Base-by-base conservation (phyloP, 1,140 invertebrate species). In the Plectrocnemia conspersa region DNA sequence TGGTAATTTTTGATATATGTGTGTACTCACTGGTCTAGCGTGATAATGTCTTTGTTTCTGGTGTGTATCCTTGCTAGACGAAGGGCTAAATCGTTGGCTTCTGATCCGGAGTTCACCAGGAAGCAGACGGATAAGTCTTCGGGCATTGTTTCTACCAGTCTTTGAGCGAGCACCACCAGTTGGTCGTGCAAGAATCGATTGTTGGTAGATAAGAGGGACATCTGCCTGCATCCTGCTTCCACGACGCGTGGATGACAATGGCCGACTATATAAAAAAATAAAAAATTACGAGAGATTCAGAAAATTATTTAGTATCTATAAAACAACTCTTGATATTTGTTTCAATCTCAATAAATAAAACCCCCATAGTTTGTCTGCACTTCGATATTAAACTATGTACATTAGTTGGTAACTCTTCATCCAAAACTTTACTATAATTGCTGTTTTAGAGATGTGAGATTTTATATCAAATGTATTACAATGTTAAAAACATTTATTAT, bases 81-180 rank as follows among this genome's bases (percentile, higher is more conserved):
- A 4, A 99, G 69, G 0, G 97, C 97, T 58, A 99, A 76, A 75
- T 99, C 97, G 75, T 99, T 99, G 2, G 97, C 95, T 77, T 99
- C 96, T 22, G 94, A 98, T n/a, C 95, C 97, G 1, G 97, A 99
- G 73, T 99, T 99, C 13, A 97, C 93, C 63, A 98, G 91, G 75
- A 91, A 98, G 66, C 94, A 96, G 5, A 98, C 92, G 11, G 88
- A 91, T n/a, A 92, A 70, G 27, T 80, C 77, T 45, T 84, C 79
- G 1, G 89, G 89, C 66, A 98, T 79, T 15, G 92, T 86, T 38
- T 80, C 80, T 2, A 88, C 83, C 52, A 98, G 73, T 62, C 85
- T 84, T 64, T 93, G 77, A 0, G 96, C 94, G 64, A 93, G 91
- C 18, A 95, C 75, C 11, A 97, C 93, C 54, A 98, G 73, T 65